Evolutionary conservation across 35 echinoderm and acorn worm species (phyloP), one percentile per base, ranked within the genome.

Genomic region (Eucidaris tribuloides): DNA sequence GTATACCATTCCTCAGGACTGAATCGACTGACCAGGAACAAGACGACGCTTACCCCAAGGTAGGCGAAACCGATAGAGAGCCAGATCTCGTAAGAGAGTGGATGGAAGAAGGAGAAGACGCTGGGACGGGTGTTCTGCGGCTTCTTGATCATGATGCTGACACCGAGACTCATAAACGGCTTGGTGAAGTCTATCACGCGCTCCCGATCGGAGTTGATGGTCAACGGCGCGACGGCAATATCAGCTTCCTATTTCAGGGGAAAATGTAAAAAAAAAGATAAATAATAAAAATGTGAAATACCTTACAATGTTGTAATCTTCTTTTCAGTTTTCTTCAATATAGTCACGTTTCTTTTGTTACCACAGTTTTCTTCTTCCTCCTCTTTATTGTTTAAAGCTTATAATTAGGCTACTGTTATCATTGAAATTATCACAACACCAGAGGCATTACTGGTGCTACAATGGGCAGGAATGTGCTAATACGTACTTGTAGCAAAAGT

Each of bases 101-200:
- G 95, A 23, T 93, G 90, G 65, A 98, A 48, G 83, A 98, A 98
- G 18, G 95, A 98, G 78, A 98, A 98, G 25, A 98, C 91, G 24
- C 84, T 91, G 15, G 95, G 95, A 37, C 91, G 86, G 29, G 89
- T 90, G 58, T 62, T 91, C 78, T 82, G 66, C 1, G 95, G 95
- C 39, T 93, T 98, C 79, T 98, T 98, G 28, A 98, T 89, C 95
- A 98, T 98, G 34, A 98, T 93, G 77, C 90, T 98, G 65, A 98
- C 86, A 1, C 95, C 95, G 0, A 98, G 64, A 30, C 86, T 93
- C 95, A 98, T 98, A 68, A 78, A 98, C 18, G 95, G 90, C 42
- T 92, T 98, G 4, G 95, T 98, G 45, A 98, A 98, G 59, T 93
- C 86, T 11, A 98, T 92, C 3, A 90, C 86, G 32, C 77, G 52